Evolutionary conservation across 2,113 vertebrate genomes (phyloP).

Genomic region (Ginglymostoma cirratum): DNA sequence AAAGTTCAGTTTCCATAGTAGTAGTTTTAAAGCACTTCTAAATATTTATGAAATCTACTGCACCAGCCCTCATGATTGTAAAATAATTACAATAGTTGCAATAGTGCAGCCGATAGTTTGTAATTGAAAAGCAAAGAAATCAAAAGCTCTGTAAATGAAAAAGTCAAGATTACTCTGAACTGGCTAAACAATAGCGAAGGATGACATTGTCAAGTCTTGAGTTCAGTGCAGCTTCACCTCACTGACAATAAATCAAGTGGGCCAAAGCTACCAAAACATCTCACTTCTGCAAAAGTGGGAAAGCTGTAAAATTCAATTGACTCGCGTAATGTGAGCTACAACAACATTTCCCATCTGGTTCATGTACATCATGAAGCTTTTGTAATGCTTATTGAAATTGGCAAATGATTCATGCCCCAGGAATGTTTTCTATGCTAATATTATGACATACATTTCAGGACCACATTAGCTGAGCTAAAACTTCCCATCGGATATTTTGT

Average conservation of each 20-base stretch:
- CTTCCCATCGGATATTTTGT: not conserved
- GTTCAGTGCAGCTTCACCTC: not conserved
- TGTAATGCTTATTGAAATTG: not conserved
- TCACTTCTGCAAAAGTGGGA: not conserved
- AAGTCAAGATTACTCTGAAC: too few relatives aligned
- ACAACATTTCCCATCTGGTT: conserved; percentile 21
- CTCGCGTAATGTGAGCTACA: not conserved
- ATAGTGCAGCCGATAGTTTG: not conserved
- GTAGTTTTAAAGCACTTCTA: not conserved
- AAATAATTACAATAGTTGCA: not conserved
- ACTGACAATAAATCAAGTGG: not conserved
- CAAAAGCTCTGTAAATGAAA: not conserved
- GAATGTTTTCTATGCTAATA: not conserved
- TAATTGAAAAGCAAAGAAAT: not conserved
- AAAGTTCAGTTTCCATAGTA: not conserved
- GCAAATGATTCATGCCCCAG: not conserved
- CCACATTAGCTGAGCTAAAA: not conserved
- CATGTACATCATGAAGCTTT: not conserved
- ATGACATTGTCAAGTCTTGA: not conserved
- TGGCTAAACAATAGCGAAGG: not conserved
- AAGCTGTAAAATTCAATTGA: not conserved
- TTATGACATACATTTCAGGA: not conserved
- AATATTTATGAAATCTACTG: not conserved
- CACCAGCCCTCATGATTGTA: not conserved
- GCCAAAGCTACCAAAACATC: not conserved